Percentiles rank a stretch among this genome's conserved stretches.
Conservation (phyloP, 2,113 vertebrate species). For the Illadopsis cleaveri region DNA sequence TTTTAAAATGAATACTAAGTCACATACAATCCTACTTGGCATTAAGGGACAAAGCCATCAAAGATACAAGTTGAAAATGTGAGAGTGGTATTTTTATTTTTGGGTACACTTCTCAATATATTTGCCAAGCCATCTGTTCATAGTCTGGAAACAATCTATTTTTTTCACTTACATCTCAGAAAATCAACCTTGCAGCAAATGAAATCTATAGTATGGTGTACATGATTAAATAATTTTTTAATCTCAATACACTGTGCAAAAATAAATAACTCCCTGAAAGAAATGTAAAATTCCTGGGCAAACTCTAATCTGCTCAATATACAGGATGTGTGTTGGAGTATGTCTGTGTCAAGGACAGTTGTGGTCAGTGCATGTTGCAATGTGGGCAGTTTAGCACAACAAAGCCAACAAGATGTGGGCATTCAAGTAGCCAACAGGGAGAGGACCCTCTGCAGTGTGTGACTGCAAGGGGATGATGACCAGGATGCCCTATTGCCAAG, state of each 20-base stretch:
- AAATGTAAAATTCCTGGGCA: background rate
- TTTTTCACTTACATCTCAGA: background rate
- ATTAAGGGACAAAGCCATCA: background rate
- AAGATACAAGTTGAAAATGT: background rate
- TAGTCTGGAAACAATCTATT: background rate
- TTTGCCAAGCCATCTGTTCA: constrained; percentile 6
- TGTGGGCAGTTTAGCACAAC: background rate
- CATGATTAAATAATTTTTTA: background rate
- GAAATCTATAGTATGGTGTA: background rate
- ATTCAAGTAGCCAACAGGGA: background rate
- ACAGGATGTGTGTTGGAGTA: background rate
- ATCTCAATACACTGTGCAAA: background rate
- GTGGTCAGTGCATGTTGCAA: background rate
- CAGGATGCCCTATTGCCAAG: background rate
- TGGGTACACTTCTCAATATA: background rate
- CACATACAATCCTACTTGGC: background rate
- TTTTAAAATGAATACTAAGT: background rate
- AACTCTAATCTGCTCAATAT: background rate
- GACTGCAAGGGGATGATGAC: background rate
- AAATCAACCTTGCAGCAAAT: background rate
- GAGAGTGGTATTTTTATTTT: background rate
- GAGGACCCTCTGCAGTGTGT: background rate
- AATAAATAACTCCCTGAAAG: background rate
- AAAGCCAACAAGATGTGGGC: background rate
- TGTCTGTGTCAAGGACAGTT: background rate